Evolutionary conservation across 2,113 vertebrate species (phyloP), one percentile per base, ranked within the genome.

Genomic region (Cyrtonyx montezumae): DNA sequence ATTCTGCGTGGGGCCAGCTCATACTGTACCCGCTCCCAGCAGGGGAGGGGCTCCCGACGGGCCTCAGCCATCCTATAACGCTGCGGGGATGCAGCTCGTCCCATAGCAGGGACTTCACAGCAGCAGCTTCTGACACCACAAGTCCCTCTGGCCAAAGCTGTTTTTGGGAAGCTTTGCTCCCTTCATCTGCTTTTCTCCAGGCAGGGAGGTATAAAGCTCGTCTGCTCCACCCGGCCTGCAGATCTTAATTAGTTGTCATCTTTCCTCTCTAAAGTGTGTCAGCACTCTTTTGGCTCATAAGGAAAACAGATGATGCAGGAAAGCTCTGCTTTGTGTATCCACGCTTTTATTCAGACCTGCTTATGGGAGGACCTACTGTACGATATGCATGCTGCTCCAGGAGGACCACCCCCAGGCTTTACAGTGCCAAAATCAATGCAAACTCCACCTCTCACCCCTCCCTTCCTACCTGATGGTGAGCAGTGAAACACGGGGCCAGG

Each of bases 211-310:
- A 45, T 40, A 62, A 89, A 96, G 12, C 59, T 83, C 83, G 78
- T 88, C 80, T 95, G 88, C 80, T 93, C 25, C 25, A 43, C 46
- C 78, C 77, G 36, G 14, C 25, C 88, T 78, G 49, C 65, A 65
- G 40, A 62, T 32, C 74, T 78, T 66, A 82, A 92, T 90, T 63
- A 86, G 66, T n/a, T 7, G 2, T 36, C 4, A 0, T 77, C 83
- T 56, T 58, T 49, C 55, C 20, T 40, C 37, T 67, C 80, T 51
- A 10, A 86, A 77, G 16, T 8, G 42, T 77, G 49, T 59, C 83
- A 59, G 34, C 1, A 0, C 48, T 48, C 32, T 92, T 73, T 56
- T 11, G 34, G 65, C 56, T 36, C 40, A 5, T 21, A 53, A 53
- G 61, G 53, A 69, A 62, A 45, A 56, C 56, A 51, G 66, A 46